Percentiles rank a stretch among this genome's conserved stretches.
Evolutionary conservation across 2,113 vertebrate species (phyloP).

Genomic region (Peromyscus polionotus): DNA sequence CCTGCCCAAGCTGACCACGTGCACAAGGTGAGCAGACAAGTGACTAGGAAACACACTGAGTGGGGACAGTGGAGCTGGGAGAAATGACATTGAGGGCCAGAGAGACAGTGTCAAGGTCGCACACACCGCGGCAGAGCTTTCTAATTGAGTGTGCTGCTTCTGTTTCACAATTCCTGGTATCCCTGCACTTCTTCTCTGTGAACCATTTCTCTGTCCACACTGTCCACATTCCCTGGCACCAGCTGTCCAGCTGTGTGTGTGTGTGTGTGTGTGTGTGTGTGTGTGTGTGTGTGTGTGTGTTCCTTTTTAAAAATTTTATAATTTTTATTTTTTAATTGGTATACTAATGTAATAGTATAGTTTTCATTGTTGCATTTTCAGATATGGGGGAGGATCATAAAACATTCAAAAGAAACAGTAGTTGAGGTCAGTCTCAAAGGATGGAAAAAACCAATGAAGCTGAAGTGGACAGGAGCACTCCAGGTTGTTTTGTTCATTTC

Average conservation of each 20-base stretch:
- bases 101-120: neutral
- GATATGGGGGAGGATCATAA: neutral
- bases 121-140: neutral
- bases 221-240: neutral
- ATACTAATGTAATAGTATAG: neutral
- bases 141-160: neutral
- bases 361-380: neutral
- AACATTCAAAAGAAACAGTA: neutral
- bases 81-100: neutral
- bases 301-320: neutral
- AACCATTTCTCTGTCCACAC: slow-evolving; percentile 37
- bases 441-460: neutral
- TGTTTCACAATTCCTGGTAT: slow-evolving; percentile 32
- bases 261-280: neutral
- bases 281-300: neutral
- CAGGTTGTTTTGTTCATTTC: neutral
- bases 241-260: neutral
- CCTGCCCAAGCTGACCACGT: neutral
- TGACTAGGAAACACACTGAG: neutral
- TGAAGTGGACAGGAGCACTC: neutral
- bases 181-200: slow-evolving; percentile 47
- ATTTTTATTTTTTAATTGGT: neutral
- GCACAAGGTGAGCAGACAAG: neutral
- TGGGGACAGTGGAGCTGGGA: neutral
- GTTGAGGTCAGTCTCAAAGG: neutral